Percentiles rank a stretch among this genome's conserved stretches.
Conservation (phyloP, 2,888 invertebrate species). For the Phymatocera aterrima region DNA sequence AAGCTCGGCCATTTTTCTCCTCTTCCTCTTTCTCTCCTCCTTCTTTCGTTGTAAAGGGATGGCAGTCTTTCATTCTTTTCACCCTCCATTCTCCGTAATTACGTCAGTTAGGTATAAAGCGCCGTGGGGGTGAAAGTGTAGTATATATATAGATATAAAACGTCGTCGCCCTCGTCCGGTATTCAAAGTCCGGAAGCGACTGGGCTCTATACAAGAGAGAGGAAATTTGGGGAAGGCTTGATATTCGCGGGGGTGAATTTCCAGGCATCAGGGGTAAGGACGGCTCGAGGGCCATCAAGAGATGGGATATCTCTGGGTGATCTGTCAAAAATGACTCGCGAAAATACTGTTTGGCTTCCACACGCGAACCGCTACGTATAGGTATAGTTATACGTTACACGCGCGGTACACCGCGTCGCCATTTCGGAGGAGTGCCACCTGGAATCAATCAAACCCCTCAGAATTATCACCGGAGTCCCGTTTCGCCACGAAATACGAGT, state of each 20-base stretch:
- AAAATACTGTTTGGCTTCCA: slow-evolving; percentile 26
- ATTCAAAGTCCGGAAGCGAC: slow-evolving; percentile 29
- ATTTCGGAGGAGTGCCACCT: background rate
- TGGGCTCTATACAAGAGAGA: background rate
- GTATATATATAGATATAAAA: background rate
- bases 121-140: background rate
- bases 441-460: slow-evolving; percentile 40
- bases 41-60: background rate
- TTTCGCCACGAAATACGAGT: background rate
- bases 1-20: background rate
- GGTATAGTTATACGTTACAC: background rate
- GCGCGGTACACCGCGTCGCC: background rate
- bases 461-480: slow-evolving; percentile 12
- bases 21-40: background rate
- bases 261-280: background rate
- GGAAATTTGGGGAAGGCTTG: slow-evolving; percentile 18
- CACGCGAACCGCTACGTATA: background rate
- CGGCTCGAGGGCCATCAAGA: slow-evolving; percentile 41
- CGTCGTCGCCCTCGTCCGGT: background rate
- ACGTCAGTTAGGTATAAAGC: slow-evolving; percentile 13
- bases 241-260: background rate
- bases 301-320: slow-evolving; percentile 49
- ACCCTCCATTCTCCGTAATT: slow-evolving; percentile 12
- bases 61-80: background rate
- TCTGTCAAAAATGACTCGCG: slow-evolving; percentile 47